Percentiles rank a stretch among this genome's conserved stretches.
Conservation (phyloP, 2,113 vertebrate species). For the Jacana jacana region DNA sequence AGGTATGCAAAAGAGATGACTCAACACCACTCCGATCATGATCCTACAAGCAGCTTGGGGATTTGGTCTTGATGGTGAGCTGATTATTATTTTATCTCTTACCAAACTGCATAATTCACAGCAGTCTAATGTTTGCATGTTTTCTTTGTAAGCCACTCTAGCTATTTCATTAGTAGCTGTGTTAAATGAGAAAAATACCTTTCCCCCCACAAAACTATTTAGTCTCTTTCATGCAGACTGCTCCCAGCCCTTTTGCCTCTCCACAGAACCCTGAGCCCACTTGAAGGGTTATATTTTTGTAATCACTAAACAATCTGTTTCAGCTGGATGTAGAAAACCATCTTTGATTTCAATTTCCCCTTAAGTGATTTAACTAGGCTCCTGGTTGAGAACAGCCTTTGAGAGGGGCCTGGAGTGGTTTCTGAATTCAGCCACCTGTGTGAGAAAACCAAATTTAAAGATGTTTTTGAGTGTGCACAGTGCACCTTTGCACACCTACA, state of each 20-base stretch:
- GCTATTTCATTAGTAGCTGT: not conserved
- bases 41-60: constrained; percentile 6
- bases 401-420: not conserved
- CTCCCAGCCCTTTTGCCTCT: not conserved
- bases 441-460: not conserved
- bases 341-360: constrained; percentile 3
- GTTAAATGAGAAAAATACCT: constrained; percentile 15
- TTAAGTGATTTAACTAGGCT: constrained; percentile 2
- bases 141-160: not conserved
- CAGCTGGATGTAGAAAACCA: not conserved
- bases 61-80: constrained; percentile 35
- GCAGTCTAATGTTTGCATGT: not conserved
- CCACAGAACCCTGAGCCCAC: not conserved
- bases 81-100: constrained; percentile 47
- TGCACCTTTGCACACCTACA: not conserved
- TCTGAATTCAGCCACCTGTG: not conserved
- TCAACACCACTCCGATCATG: not conserved
- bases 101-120: not conserved
- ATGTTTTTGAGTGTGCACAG: not conserved
- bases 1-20: not conserved
- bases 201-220: not conserved
- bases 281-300: not conserved
- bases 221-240: not conserved
- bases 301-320: not conserved
- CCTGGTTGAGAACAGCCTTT: not conserved